Base-by-base conservation (phyloP, 2,113 vertebrate species). In the Bothrops jararaca region DNA sequence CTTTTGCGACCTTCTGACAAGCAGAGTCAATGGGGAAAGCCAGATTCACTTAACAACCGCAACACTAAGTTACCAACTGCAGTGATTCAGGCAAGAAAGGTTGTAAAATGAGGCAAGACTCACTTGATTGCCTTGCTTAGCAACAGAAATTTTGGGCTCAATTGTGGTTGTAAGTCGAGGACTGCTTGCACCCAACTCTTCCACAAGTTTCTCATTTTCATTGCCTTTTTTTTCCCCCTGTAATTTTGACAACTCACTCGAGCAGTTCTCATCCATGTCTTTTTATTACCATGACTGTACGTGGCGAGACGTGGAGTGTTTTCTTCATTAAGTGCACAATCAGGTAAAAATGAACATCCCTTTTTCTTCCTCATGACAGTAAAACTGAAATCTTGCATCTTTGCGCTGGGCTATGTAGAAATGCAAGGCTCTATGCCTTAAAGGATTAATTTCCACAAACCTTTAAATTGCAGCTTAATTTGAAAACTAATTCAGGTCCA, bases 401-500 rank as follows among this genome's bases (percentile, higher is more conserved):
- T 97, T 96, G 95, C 94, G 90, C 92, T 92, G 98, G 96, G 93
- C 92, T 95, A 93, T 96, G 97, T 96, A 95, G 48, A 42, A 94
- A 96, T 87, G 74, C 97, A 97, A 96, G 98, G 97, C 94, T 96
- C 94, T 96, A 97, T 60, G 96, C 97, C 98, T 98, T 98, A 98
- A 98, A 99, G 98, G 98, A 98, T 99, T 99, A 98, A 98, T 98
- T 98, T 98, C 34, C 97, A 88, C 97, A 97, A 97, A 98, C 95
- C 97, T 96, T 98, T 97, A 98, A 99, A 99, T 98, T 98, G 98
- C 97, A 98, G 98, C 98, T 99, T 99, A 99, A 99, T 99, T 98
- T 98, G 97, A 98, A 99, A 99, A 99, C 98, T 98, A 99, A 99
- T 98, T 99, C 98, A 98, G 98, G 97, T 98, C 98, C 98, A 98